phyloP scores from a whole-genome alignment of 2,113 vertebrate species.

The Hylia prasina region DNA sequence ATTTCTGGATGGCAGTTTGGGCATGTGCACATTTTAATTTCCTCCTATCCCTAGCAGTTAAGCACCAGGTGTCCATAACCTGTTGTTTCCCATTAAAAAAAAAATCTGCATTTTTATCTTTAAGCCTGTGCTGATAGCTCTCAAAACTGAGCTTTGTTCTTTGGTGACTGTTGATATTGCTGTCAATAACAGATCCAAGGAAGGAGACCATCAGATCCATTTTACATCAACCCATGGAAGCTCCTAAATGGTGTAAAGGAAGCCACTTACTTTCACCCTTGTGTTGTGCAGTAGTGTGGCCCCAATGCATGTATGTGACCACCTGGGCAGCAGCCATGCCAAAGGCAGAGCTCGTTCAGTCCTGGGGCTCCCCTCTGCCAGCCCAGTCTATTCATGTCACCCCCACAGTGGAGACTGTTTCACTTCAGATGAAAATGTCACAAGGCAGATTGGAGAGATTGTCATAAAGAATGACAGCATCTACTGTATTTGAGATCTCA shows the following conservation, averaged over 20 bases:
- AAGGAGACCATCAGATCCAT: not conserved
- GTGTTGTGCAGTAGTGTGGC: rapidly evolving
- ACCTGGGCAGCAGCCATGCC: not conserved
- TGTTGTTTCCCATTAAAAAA: not conserved
- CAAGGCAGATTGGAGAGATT: not conserved
- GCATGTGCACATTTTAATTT: not conserved
- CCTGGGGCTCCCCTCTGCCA: not conserved
- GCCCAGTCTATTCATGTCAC: not conserved
- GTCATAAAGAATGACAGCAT: not conserved
- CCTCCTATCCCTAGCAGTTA: not conserved
- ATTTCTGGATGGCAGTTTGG: not conserved
- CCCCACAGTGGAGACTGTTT: not conserved
- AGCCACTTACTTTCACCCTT: not conserved
- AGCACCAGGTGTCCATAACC: not conserved
- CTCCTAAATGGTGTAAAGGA: not conserved
- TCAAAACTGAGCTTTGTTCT: not conserved
- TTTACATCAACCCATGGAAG: not conserved
- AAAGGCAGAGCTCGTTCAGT: not conserved
- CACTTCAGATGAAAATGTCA: not conserved
- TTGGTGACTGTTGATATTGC: not conserved
- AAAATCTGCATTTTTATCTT: not conserved
- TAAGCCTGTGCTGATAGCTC: not conserved
- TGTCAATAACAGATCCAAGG: not conserved
- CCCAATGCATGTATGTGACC: rapidly evolving
- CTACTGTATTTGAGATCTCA: not conserved